A percentile compares a stretch with the other conserved stretches of the same genome.
phyloP scores from a whole-genome alignment of 1,140 invertebrate species.

The Rhagoletis pomonella region DNA sequence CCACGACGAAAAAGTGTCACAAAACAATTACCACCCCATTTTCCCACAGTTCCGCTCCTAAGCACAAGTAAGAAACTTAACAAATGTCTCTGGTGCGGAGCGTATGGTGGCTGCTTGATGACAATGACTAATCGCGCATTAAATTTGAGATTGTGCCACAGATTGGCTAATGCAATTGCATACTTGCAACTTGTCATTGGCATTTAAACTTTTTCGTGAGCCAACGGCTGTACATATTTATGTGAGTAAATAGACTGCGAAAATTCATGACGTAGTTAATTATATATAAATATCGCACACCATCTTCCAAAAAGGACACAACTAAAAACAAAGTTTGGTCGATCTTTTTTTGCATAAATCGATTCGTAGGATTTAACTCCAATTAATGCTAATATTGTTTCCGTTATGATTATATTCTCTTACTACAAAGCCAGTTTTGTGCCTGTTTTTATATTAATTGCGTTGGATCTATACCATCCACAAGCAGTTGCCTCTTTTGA shows the following conservation, averaged over 20 bases:
- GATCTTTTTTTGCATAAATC: no score
- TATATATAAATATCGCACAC: no score
- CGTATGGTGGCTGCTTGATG: not conserved
- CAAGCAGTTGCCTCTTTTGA: no score
- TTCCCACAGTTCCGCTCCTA: not conserved
- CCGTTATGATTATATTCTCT: no score
- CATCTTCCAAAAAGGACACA: no score
- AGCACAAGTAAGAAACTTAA: not conserved
- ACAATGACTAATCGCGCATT: conserved; percentile 45
- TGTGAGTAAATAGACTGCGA: not conserved
- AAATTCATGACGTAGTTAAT: not conserved
- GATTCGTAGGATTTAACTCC: no score
- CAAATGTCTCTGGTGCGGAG: not conserved
- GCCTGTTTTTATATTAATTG: no score
- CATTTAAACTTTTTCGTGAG: not conserved
- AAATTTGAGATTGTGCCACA: conserved; percentile 9
- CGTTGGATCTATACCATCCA: no score
- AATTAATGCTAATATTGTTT: no score
- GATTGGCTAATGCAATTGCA: conserved; percentile 39
- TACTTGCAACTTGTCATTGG: not conserved
- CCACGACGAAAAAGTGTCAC: not conserved
- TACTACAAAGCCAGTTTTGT: no score
- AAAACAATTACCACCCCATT: not conserved
- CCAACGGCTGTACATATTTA: not conserved
- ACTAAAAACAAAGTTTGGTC: no score